Evolutionary conservation across 2,113 vertebrate species (phyloP).

Genomic region (Trochalopteron elliotii): DNA sequence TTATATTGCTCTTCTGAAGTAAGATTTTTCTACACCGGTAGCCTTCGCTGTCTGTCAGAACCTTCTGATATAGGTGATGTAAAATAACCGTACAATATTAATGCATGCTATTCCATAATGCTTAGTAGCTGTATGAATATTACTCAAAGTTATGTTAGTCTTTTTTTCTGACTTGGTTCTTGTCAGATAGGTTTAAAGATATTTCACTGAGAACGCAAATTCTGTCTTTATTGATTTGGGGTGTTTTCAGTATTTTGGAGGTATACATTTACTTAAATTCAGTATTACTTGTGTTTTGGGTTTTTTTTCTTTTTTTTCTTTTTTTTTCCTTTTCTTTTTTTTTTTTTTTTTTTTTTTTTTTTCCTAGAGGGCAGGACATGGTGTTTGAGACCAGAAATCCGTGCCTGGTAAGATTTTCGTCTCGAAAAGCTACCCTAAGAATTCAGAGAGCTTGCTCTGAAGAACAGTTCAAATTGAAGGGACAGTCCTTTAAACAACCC

Average conservation of each 20-base stretch:
- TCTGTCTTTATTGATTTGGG: conserved; percentile 78
- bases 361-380: conserved; percentile 73
- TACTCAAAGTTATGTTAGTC: conserved; percentile 86
- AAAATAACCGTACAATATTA: conserved; percentile 94
- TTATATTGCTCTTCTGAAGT: conserved; percentile 94
- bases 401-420: conserved; percentile 72
- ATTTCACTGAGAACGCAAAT: conserved; percentile 84
- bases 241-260: conserved; percentile 87
- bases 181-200: conserved; percentile 84
- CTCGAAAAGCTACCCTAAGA: conserved; percentile 68
- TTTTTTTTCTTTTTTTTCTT: conserved; percentile 59
- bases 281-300: conserved; percentile 83
- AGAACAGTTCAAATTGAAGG: conserved; percentile 58
- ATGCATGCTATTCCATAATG: conserved; percentile 97
- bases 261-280: conserved; percentile 84
- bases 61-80: conserved; percentile 95
- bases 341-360: not conserved
- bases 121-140: conserved; percentile 91
- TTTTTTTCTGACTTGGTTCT: conserved; percentile 83
- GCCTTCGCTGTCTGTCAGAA: conserved; percentile 98
- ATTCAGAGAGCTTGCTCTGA: conserved; percentile 67
- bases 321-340: conserved; percentile 15
- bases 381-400: conserved; percentile 77
- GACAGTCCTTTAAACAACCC: conserved; percentile 52
- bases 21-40: conserved; percentile 94